These are phyloP conservation scores for Chrysina gloriosa DNA, from an alignment of 2,888 invertebrate species.

Conservation along the genomic window DNA sequence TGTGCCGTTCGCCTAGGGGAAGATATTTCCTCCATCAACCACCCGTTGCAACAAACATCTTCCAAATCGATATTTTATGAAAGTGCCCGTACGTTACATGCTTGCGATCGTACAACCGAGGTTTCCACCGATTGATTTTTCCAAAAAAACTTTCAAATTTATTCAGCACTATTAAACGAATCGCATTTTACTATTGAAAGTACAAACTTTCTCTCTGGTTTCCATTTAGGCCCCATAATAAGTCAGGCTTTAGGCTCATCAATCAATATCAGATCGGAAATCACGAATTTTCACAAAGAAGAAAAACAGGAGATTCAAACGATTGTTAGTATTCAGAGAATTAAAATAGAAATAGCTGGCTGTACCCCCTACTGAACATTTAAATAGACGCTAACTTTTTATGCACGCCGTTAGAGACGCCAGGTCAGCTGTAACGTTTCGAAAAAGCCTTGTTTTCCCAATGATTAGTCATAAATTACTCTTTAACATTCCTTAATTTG, in stretches of 20 bases:
- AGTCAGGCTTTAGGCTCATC: no score
- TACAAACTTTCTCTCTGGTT: no score
- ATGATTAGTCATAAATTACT: constrained; percentile 15
- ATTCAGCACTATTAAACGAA: no score
- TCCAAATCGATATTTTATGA: constrained; percentile 17
- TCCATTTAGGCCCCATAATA: no score
- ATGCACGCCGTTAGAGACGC: constrained; percentile 1
- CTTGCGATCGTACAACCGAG: no score
- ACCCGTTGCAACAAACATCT: constrained; percentile 15
- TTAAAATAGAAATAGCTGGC: constrained; percentile 23
- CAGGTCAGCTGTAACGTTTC: constrained; percentile 20
- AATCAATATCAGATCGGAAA: not conserved
- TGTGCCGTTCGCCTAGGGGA: not conserved
- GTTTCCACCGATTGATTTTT: no score
- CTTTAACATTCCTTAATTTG: constrained; percentile 14
- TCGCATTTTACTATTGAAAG: no score
- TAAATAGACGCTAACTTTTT: constrained; percentile 28
- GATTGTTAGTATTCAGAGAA: no score
- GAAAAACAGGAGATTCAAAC: no score
- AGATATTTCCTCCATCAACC: constrained; percentile 4
- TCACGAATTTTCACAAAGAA: not conserved
- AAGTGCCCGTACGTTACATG: no score
- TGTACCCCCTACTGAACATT: constrained; percentile 25
- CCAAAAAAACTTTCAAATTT: no score
- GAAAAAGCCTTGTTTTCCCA: not conserved